Evolutionary conservation across 2,797 vertebrate species (phyloP).

Genomic region (Lagocephalus sceleratus): DNA sequence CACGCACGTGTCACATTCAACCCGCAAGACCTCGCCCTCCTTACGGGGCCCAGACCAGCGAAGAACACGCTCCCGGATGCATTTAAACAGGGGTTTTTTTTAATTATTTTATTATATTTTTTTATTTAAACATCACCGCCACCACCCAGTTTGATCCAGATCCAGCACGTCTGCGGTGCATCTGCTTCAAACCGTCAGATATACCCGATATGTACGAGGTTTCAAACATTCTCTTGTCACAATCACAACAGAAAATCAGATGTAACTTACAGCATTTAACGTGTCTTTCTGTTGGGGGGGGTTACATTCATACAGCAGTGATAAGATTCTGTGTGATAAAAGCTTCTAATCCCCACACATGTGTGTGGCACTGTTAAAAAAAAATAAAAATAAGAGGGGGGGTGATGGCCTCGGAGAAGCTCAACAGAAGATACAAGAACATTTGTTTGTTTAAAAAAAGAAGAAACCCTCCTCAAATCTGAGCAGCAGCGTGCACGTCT

Average conservation of each 20-base stretch:
- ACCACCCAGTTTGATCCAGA: no score
- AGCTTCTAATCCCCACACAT: constrained; percentile 71
- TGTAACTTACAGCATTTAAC: neutral
- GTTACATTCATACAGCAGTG: constrained; percentile 22
- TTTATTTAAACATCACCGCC: no score
- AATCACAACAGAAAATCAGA: neutral
- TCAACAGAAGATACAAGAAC: constrained; percentile 42
- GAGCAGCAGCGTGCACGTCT: constrained; percentile 3
- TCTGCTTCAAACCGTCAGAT: no score
- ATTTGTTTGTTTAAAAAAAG: constrained; percentile 16
- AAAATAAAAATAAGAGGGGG: constrained; percentile 13
- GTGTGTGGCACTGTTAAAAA: constrained; percentile 47
- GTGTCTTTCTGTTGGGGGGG: constrained; percentile 19
- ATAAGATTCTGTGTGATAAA: constrained; percentile 55
- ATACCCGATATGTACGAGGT: no score
- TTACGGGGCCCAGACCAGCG: neutral
- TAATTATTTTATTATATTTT: no score
- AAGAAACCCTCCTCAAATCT: neutral
- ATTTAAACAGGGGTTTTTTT: no score
- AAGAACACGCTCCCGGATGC: no score
- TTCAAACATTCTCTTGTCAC: no score
- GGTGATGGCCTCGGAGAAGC: constrained; percentile 24
- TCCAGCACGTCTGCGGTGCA: no score
- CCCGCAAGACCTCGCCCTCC: neutral
- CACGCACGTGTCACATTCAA: neutral